Evolutionary conservation across 2,888 invertebrate genomes (phyloP).

Genomic region (Spilosoma lubricipeda): DNA sequence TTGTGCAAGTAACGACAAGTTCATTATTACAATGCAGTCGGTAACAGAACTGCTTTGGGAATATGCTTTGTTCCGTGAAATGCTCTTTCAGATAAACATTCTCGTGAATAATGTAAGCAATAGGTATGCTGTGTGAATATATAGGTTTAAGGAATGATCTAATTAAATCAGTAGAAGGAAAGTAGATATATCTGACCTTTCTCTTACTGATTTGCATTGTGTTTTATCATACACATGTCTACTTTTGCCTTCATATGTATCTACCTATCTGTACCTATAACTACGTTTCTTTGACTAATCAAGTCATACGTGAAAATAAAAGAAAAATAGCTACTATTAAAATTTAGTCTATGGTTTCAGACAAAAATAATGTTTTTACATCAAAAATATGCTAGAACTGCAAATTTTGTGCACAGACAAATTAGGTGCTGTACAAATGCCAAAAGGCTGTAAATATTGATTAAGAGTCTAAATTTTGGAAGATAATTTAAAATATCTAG

Average conservation of each 20-base stretch:
- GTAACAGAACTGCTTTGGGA: slow-evolving; percentile 26
- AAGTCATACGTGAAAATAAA: background rate
- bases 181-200: background rate
- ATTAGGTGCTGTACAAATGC: no score
- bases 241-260: no score
- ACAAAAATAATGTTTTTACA: no score
- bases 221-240: background rate
- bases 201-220: background rate
- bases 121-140: background rate
- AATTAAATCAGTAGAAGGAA: background rate
- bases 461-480: background rate
- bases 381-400: no score
- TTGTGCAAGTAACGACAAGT: slow-evolving; percentile 44
- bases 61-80: slow-evolving; percentile 12
- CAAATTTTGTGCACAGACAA: no score
- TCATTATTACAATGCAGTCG: slow-evolving; percentile 37
- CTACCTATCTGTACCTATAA: background rate
- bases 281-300: background rate
- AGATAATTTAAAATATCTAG: background rate
- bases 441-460: background rate
- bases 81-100: background rate
- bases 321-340: background rate
- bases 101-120: background rate
- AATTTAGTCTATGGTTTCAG: no score
- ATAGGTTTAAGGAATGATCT: background rate